Conservation (phyloP, 1,140 invertebrate genomes). For the Himalopsyche phryganea region DNA sequence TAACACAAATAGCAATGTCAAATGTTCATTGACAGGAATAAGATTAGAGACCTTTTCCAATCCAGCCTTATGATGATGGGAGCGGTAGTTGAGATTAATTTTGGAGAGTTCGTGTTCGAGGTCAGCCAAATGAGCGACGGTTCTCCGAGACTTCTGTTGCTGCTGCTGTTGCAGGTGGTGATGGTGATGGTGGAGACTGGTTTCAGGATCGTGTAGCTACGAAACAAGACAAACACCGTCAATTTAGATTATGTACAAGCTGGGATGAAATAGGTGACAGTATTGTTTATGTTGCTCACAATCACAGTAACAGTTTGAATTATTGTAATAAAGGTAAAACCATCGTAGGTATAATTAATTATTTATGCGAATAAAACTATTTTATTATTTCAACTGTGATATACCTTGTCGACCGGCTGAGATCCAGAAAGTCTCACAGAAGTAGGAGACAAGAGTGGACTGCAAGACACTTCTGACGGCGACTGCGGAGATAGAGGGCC, state of each 20-base stretch:
- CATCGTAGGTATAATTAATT: too few relatives aligned
- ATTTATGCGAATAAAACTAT: too few relatives aligned
- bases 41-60: slow-evolving; percentile 33
- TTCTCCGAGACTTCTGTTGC: slow-evolving; percentile 34
- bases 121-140: slow-evolving; percentile 44
- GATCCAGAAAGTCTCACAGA: slow-evolving; percentile 36
- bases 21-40: too few relatives aligned
- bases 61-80: slow-evolving; percentile 42
- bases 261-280: too few relatives aligned
- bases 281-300: too few relatives aligned
- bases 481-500: slow-evolving; percentile 49
- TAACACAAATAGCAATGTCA: not conserved
- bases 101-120: slow-evolving; percentile 51
- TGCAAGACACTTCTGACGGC: slow-evolving; percentile 45
- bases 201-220: slow-evolving; percentile 24
- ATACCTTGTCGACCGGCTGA: slow-evolving; percentile 11
- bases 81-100: slow-evolving; percentile 48
- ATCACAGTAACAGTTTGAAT: too few relatives aligned
- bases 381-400: too few relatives aligned
- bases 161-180: slow-evolving; percentile 24
- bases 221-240: not conserved
- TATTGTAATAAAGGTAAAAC: too few relatives aligned
- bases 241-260: too few relatives aligned
- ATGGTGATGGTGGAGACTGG: slow-evolving; percentile 14
- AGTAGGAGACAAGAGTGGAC: slow-evolving; percentile 48